Base-by-base conservation (phyloP, 2,888 invertebrate species). In the Selenia dentaria region DNA sequence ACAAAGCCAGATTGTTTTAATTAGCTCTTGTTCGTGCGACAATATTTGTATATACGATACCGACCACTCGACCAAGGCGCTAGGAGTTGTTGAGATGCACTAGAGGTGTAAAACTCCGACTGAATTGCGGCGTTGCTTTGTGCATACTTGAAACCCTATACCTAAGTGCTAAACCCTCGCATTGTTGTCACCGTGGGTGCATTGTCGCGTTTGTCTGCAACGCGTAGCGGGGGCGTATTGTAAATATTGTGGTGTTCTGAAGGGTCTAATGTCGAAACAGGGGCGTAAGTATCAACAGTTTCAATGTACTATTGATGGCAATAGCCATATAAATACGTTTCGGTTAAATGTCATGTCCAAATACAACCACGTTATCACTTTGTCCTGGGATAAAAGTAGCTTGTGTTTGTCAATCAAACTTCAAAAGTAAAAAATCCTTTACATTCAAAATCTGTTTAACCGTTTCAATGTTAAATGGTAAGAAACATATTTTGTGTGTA, bases 71-170 rank as follows among this genome's bases (percentile, higher is more conserved):
- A 51, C 54, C 9, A 4, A 14, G 14, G 66, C 50, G 64, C 24
- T 16, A 24, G 35, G 9, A 12, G 14, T 3, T 12, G 25, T 32
- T 6, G 32, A 33, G 67, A 61, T 29, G 54, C 70, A 62, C 76
- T 74, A 61, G 65, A 67, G 69, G 66, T 67, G 71, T 67, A 63
- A 69, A 64, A 66, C 74, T 51, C 67, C 58, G 62, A 66, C 67
- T 73, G 74, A 69, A 77, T 79, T 78, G 78, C 67, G 69, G 74
- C 68, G 63, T 67, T 68, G 73, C 74, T 70, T 76, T 73, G 71
- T 70, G 69, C 57, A 65, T 67, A 69, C 78, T 77, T 66, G 63
- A 64, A 64, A 68, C 66, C 65, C 65, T 64, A n/a, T n/a, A 64
- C 67, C 59, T 56, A 62, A 22, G 22, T 22, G 8, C 22, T 8